Percentiles rank a stretch among this genome's conserved stretches.
These are phyloP conservation scores for Loris lydekkerianus DNA, from an alignment of 2,797 vertebrate species.

Conservation along the genomic window DNA sequence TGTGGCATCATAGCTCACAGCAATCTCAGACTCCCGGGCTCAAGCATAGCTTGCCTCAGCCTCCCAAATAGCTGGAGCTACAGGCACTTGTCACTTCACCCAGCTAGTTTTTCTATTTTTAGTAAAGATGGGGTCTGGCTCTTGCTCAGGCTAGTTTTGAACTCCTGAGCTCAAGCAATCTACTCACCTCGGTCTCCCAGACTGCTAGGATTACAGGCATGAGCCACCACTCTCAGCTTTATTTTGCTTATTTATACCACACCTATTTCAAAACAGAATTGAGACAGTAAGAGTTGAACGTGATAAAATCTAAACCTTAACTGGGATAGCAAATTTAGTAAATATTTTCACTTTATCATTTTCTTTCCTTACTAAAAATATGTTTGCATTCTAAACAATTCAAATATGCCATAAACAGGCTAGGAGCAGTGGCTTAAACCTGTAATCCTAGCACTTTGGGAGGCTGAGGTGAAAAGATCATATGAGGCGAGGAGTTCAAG, in stretches of 20 bases:
- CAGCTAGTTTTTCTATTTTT: no score
- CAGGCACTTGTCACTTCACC: no score
- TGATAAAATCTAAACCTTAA: constrained; percentile 13
- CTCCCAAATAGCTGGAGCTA: no score
- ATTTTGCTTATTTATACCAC: neutral
- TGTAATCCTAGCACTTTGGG: neutral
- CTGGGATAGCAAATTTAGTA: neutral
- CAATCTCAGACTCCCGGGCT: no score
- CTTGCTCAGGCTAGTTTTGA: no score
- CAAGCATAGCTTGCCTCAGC: no score
- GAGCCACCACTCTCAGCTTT: no score
- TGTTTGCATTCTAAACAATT: constrained; percentile 20
- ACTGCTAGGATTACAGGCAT: no score
- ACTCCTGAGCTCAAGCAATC: no score
- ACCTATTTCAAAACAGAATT: neutral
- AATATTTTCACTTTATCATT: neutral
- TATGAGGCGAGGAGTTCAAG: neutral
- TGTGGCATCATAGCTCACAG: no score
- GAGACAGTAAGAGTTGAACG: neutral
- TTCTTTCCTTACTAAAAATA: constrained; percentile 43
- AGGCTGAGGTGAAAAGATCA: neutral
- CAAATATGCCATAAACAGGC: neutral
- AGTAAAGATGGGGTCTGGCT: no score
- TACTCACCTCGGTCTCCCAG: no score
- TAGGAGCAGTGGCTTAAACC: neutral